Evolutionary conservation across 1,140 invertebrate species (phyloP), one percentile per base, ranked within the genome.

Genomic region (Piezodorus guildinii): DNA sequence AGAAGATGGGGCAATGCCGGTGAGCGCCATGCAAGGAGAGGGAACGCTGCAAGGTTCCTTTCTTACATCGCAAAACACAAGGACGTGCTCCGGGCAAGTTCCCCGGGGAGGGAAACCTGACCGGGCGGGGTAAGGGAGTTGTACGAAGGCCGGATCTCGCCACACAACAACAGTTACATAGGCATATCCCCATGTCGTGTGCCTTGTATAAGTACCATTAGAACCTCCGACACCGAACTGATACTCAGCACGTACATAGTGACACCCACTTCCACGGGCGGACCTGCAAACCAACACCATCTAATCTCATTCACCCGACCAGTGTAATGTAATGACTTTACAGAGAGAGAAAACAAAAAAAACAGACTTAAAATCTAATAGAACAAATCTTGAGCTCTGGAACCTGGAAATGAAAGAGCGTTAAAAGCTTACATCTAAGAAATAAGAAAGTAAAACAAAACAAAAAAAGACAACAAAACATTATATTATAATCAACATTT

Each of bases 171-270:
- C 52, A 56, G 15, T 56, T 23, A 56, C 52, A 56, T 23, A 56
- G 52, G 15, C 52, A 56, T 56, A 56, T 56, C 52, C 52, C 52
- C 52, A 56, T 19, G 23, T 60, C 12, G 25, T 60, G 58, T 60
- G 30, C n/a, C 25, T 43, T 14, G n/a, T 16, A 19, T 60, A 60
- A 21, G 58, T 90, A 95, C 93, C 93, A 96, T 96, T 80, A 92
- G 84, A 77, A 96, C 93, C 86, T 96, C 94, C 77, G 93, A 96
- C 78, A 97, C 89, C 77, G 93, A 95, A 83, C 90, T 93, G 83
- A 97, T 96, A 85, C 90, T 94, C 79, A 94, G 89, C 79, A 96
- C 90, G 83, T 92, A 93, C 89, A 95, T 94, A 79, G 94, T 96
- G 80, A 96, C 91, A 77, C 91, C 91, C 74, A 96, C 91, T 80